A percentile compares a stretch with the other conserved stretches of the same genome.
phyloP scores from a whole-genome alignment of 2,113 vertebrate genomes.

The Pseudois nayaur region DNA sequence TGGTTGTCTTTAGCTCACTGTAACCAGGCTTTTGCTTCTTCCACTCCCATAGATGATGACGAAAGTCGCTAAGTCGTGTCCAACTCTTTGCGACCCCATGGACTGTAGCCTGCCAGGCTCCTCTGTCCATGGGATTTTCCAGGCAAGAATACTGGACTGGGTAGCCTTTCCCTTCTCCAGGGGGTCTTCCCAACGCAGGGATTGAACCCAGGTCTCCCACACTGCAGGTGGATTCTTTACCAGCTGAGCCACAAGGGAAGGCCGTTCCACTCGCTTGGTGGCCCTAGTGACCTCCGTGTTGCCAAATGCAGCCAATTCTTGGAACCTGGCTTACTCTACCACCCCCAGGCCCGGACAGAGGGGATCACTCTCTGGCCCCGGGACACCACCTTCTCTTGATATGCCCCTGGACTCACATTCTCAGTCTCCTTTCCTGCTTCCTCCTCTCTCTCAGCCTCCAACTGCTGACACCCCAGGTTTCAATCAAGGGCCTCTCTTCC shows the following conservation, averaged over 20 bases:
- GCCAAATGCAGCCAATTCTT: not conserved
- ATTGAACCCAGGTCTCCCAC: not conserved
- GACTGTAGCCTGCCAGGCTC: not conserved
- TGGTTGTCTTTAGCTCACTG: not conserved
- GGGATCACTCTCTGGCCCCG: not conserved
- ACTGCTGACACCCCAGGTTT: not conserved
- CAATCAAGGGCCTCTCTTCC: not conserved
- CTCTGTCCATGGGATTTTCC: not conserved
- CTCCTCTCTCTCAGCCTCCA: not conserved
- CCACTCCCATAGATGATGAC: not conserved
- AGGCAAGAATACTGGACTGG: not conserved
- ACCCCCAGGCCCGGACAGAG: not conserved
- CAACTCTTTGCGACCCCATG: not conserved
- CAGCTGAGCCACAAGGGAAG: not conserved
- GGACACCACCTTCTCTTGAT: not conserved
- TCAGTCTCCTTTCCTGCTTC: not conserved
- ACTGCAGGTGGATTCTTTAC: not conserved
- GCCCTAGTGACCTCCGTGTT: not conserved
- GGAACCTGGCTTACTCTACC: not conserved
- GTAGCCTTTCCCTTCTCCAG: not conserved
- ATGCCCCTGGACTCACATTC: not conserved
- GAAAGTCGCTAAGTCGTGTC: not conserved
- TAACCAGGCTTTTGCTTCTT: not conserved
- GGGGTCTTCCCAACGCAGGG: not conserved
- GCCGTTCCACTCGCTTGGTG: not conserved